phyloP scores from a whole-genome alignment of 2,888 invertebrate species.

The Falcaria lacertinaria region DNA sequence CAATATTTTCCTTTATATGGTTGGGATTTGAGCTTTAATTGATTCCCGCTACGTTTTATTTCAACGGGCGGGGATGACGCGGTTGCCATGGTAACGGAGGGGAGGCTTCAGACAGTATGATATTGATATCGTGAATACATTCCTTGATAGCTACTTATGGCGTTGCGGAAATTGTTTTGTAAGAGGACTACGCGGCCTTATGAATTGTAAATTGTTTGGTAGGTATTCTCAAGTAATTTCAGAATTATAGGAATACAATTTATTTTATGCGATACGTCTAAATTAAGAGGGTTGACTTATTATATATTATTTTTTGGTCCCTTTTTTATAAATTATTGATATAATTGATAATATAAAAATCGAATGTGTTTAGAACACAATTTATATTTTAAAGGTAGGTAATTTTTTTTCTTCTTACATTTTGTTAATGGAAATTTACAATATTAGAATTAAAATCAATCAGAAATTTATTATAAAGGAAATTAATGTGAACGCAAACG shows the following conservation, averaged over 20 bases:
- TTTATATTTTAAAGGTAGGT: too few species aligned
- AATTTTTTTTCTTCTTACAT: too few species aligned
- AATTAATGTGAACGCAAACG: conserved; percentile 8
- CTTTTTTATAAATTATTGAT: too few species aligned
- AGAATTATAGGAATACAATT: background rate
- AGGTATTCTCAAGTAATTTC: background rate
- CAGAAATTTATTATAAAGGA: background rate
- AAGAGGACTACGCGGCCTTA: conserved; percentile 2
- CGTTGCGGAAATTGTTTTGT: conserved; percentile 26
- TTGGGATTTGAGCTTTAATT: conserved; percentile 10
- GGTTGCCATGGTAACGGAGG: conserved; percentile 49
- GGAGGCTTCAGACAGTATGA: conserved; percentile 37
- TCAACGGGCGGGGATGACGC: conserved; percentile 31
- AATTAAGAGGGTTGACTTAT: too few species aligned
- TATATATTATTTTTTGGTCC: too few species aligned
- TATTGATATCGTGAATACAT: conserved; percentile 44
- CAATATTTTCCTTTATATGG: background rate
- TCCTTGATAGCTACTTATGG: conserved; percentile 25
- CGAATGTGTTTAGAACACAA: too few species aligned
- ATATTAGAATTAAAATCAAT: background rate
- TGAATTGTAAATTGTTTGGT: background rate
- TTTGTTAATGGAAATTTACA: too few species aligned
- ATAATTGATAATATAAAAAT: too few species aligned
- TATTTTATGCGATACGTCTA: too few species aligned
- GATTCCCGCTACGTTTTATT: conserved; percentile 22